phyloP scores from a whole-genome alignment of 2,113 vertebrate genomes.

The Fregata magnificens region DNA sequence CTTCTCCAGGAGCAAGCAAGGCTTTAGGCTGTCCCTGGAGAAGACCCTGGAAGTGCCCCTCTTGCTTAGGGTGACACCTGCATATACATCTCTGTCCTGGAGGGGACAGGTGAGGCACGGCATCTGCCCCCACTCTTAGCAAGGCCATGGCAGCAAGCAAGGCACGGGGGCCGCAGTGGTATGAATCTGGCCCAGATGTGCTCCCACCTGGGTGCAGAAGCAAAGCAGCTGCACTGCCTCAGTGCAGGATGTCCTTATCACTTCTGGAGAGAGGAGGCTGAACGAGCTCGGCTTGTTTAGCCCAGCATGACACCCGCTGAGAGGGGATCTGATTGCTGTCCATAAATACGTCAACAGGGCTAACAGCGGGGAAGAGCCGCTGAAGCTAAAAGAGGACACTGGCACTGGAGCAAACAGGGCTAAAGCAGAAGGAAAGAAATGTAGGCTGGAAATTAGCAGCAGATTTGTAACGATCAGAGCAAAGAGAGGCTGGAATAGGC shows the following conservation, averaged over 20 bases:
- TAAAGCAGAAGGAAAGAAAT: conserved; percentile 21
- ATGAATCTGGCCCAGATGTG: background rate
- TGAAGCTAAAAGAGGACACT: conserved; percentile 56
- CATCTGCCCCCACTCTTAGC: background rate
- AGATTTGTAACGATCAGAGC: conserved; percentile 25
- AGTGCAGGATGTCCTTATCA: background rate
- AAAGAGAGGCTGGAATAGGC: background rate
- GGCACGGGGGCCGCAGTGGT: fast-evolving
- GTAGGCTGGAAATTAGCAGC: conserved; percentile 14
- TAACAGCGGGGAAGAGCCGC: conserved; percentile 39
- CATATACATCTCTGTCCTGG: background rate
- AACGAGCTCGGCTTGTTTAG: conserved; percentile 40
- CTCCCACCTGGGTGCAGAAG: background rate
- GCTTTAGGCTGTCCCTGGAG: background rate
- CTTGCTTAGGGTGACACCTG: background rate
- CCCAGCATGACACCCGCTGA: conserved; percentile 48
- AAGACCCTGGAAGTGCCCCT: background rate
- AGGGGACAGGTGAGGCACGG: background rate
- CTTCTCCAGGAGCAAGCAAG: background rate
- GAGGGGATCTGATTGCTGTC: conserved; percentile 55
- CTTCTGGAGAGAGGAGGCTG: background rate
- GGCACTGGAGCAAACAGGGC: conserved; percentile 45
- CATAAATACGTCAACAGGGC: conserved; percentile 57
- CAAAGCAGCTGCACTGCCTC: background rate
- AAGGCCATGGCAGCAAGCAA: background rate